Base-by-base conservation (phyloP, 92 coral and sea anemone genomes). In the Epizoanthus fatuus region DNA sequence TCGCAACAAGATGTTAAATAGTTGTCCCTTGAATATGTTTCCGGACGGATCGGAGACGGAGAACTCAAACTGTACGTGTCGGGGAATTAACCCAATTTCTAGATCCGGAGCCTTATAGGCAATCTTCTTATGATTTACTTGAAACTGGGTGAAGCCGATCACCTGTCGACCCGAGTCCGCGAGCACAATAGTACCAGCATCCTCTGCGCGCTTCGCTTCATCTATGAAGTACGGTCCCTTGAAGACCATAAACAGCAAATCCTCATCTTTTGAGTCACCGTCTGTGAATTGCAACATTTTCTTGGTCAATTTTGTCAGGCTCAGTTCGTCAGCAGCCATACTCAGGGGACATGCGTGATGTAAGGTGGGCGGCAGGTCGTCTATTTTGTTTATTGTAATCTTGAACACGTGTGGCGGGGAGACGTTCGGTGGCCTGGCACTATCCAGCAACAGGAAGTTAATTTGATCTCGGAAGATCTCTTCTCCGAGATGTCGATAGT, bases 41-140 rank as follows among this genome's bases (percentile, higher is more conserved):
- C 98, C 98, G 54, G 96, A 91, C 4, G 90, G 75, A 75, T 97
- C 99, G 5, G 99, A 91, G 22, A 97, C 98, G 4, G 98, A 95
- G 80, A 97, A 97, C 89, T 81, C 91, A 75, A 97, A 91, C 91
- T 95, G 98, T 42, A 85, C 97, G 83, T 89, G 93, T 66, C 94
- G 84, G 29, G 97, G 88, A 13, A 83, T 35, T 25, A 81, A 74
- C 0, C 96, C 96, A 35, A 95, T 86, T 63, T 95, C 98, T 2
- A 85, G 55, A 84, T 95, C 88, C 17, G 99, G 93, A 53, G 99
- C 93, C 54, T 93, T 79, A 90, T 88, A 95, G 13, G 88, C 88
- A 32, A 97, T 72, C 72, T 95, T 95, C 53, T 86, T 86, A 79
- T 97, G 98, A 65, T 90, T 91, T 86, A 97, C 73, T 49, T 97